A percentile compares a stretch with the other conserved stretches of the same genome.
Conservation (phyloP, 2,113 vertebrate species). For the Brachypodius melanocephalos region DNA sequence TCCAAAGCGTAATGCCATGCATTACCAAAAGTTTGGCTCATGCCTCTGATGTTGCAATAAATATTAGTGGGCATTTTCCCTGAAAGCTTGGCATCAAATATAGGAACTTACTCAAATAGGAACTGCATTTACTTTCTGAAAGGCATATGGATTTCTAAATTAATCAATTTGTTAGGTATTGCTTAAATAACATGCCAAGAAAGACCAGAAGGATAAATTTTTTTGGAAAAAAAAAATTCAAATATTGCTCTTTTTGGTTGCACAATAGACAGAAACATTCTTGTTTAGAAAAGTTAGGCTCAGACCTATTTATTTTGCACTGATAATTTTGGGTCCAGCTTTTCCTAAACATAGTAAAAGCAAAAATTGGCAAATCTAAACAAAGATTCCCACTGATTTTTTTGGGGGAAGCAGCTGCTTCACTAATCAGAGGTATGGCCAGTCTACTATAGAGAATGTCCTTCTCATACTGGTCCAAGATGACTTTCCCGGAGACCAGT, state of each 20-base stretch:
- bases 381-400: not conserved
- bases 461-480: not conserved
- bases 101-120: not conserved
- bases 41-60: not conserved
- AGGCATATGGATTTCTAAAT: slow-evolving; percentile 8
- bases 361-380: not conserved
- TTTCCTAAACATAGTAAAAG: not conserved
- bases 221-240: not conserved
- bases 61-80: not conserved
- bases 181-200: not conserved
- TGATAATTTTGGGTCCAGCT: not conserved
- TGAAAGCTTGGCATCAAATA: not conserved
- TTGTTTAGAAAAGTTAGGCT: not conserved
- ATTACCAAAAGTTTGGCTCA: not conserved
- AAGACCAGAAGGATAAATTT: not conserved
- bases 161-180: not conserved
- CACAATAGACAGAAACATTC: not conserved
- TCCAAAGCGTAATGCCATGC: not conserved
- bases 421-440: not conserved
- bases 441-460: not conserved
- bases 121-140: slow-evolving; percentile 14
- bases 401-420: not conserved
- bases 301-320: not conserved
- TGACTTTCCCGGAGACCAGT: not conserved
- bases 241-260: not conserved